These are phyloP conservation scores for Battus philenor DNA, from an alignment of 1,140 invertebrate species.

Conservation along the genomic window DNA sequence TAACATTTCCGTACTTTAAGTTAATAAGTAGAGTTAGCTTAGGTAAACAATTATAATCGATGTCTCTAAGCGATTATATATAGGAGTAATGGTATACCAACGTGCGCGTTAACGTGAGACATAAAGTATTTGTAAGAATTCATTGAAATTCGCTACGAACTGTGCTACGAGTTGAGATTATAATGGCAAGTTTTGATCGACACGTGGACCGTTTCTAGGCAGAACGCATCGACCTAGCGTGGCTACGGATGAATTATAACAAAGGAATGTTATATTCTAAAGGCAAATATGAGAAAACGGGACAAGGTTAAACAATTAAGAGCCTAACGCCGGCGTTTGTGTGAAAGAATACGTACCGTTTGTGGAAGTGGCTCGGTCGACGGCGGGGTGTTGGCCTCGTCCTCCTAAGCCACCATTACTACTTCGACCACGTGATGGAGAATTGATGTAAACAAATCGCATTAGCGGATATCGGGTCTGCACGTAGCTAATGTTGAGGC, in stretches of 20 bases:
- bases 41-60: too few species aligned
- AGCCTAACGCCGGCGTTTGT: not conserved
- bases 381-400: conserved; percentile 18
- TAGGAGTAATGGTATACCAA: too few species aligned
- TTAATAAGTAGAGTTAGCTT: too few species aligned
- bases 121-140: conserved; percentile 12
- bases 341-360: conserved; percentile 33
- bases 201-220: conserved; percentile 10
- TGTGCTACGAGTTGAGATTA: conserved; percentile 4
- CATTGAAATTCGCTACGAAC: conserved; percentile 5
- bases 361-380: conserved; percentile 12
- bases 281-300: conserved; percentile 12
- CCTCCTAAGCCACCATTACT: conserved; percentile 44
- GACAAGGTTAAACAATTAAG: conserved; percentile 15
- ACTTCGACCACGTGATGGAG: conserved; percentile 47
- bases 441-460: conserved; percentile 61
- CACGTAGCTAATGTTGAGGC: conserved; percentile 25
- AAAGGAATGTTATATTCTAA: conserved; percentile 7
- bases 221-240: not conserved
- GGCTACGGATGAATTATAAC: not conserved
- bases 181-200: conserved; percentile 3
- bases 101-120: not conserved
- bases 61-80: too few species aligned
- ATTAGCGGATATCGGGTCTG: conserved; percentile 41
- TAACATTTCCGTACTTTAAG: too few species aligned